These are phyloP conservation scores for Horisme vitalbata DNA, from an alignment of 2,888 invertebrate genomes.

Conservation along the genomic window DNA sequence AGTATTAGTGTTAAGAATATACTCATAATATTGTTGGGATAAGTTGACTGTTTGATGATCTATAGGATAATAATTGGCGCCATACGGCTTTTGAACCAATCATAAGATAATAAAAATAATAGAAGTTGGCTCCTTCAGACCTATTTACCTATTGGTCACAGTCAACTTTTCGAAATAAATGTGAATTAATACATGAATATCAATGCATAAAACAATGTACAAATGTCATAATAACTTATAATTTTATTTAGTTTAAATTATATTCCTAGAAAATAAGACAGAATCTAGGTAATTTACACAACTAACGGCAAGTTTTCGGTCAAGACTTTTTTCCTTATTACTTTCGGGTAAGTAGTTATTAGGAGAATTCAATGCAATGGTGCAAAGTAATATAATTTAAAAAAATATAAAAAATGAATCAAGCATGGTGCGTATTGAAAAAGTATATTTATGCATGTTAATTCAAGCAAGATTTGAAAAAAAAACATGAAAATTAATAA, in stretches of 20 bases:
- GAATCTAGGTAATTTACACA: slow-evolving; percentile 26
- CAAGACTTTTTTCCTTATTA: slow-evolving; percentile 13
- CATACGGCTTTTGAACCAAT: no score
- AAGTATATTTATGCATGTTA: no score
- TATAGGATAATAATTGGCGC: no score
- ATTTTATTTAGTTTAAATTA: slow-evolving; percentile 33
- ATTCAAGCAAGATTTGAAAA: no score
- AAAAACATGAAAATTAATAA: no score
- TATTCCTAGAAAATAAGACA: slow-evolving; percentile 21
- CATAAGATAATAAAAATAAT: no score
- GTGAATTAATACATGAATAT: background rate
- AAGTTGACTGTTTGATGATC: no score
- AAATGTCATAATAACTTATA: slow-evolving; percentile 41
- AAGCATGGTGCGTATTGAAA: slow-evolving; percentile 21
- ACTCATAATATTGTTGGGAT: no score
- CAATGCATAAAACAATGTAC: slow-evolving; percentile 40
- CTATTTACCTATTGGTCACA: background rate
- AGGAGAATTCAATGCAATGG: slow-evolving; percentile 21
- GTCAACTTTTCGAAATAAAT: background rate
- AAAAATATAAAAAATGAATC: background rate
- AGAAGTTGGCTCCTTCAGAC: background rate
- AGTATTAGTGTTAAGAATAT: slow-evolving; percentile 5
- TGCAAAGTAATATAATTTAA: slow-evolving; percentile 27
- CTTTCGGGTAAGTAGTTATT: slow-evolving; percentile 8
- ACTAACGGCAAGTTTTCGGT: slow-evolving; percentile 49